Conservation (phyloP, 2,797 vertebrate genomes). For the Botia kubotai region DNA sequence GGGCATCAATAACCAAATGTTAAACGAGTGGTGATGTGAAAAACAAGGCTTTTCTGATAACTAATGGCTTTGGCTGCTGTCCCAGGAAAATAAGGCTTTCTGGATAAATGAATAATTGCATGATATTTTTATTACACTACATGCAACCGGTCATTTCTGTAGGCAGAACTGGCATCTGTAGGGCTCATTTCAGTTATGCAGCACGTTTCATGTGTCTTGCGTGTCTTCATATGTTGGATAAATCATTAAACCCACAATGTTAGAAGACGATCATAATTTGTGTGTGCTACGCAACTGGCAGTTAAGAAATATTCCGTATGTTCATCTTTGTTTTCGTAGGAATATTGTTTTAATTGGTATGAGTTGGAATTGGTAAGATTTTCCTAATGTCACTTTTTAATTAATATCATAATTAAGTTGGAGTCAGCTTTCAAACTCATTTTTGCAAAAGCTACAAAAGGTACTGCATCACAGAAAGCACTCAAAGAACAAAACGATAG, state of each 20-base stretch:
- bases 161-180: not conserved
- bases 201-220: not conserved
- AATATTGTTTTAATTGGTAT: too few species aligned
- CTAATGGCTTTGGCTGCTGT: conserved; percentile 36
- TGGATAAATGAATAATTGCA: conserved; percentile 29
- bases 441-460: not conserved
- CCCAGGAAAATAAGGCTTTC: conserved; percentile 35
- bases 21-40: conserved; percentile 39
- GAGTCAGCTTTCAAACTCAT: not conserved
- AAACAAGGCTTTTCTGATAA: conserved; percentile 18
- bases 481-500: not conserved
- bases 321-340: too few species aligned
- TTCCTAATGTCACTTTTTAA: not conserved
- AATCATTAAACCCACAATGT: not conserved
- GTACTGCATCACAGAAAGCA: not conserved
- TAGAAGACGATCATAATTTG: not conserved
- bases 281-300: not conserved
- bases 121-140: conserved; percentile 28
- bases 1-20: conserved; percentile 52
- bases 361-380: too few species aligned
- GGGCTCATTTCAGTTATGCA: not conserved
- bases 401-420: not conserved
- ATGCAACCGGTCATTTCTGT: conserved; percentile 12
- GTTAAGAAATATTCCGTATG: too few species aligned
- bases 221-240: not conserved